These are phyloP conservation scores for Taurulus bubalis DNA, from an alignment of 2,113 vertebrate genomes.

Conservation along the genomic window DNA sequence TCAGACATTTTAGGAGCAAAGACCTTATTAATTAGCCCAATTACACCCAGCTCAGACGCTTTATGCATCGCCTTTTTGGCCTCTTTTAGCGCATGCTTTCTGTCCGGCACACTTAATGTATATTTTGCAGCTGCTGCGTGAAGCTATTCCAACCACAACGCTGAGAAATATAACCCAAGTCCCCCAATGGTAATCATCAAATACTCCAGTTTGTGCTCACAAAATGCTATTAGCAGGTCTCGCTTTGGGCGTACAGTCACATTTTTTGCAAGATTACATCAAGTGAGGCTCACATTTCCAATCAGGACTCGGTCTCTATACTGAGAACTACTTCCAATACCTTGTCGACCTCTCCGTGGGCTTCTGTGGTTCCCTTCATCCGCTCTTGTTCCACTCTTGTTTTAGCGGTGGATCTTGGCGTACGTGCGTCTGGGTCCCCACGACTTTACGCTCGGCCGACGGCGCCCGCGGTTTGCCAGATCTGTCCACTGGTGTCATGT, in stretches of 20 bases:
- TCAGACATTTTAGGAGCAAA: not conserved
- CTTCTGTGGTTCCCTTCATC: conserved; percentile 32
- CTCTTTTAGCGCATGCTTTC: not conserved
- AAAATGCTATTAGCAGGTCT: not conserved
- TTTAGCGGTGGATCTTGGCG: conserved; percentile 49
- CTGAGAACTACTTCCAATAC: not conserved
- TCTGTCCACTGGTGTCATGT: conserved; percentile 51
- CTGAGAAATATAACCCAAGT: not conserved
- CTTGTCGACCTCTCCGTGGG: conserved; percentile 20
- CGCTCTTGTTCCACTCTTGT: conserved; percentile 37
- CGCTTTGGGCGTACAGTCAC: not conserved
- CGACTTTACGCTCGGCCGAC: conserved; percentile 31
- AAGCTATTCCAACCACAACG: not conserved
- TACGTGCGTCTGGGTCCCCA: conserved; percentile 12
- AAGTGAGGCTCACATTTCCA: not conserved
- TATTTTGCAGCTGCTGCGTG: not conserved
- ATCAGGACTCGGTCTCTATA: conserved; percentile 2
- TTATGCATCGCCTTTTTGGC: not conserved
- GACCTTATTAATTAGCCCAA: not conserved
- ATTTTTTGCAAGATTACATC: conserved; percentile 32
- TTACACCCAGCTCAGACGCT: not conserved
- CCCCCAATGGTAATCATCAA: not conserved
- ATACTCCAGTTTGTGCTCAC: not conserved
- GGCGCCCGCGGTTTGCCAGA: conserved; percentile 37
- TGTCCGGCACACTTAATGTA: not conserved